These are phyloP conservation scores for Auanema freiburgensis DNA, from an alignment of 2,888 invertebrate genomes.

Conservation along the genomic window DNA sequence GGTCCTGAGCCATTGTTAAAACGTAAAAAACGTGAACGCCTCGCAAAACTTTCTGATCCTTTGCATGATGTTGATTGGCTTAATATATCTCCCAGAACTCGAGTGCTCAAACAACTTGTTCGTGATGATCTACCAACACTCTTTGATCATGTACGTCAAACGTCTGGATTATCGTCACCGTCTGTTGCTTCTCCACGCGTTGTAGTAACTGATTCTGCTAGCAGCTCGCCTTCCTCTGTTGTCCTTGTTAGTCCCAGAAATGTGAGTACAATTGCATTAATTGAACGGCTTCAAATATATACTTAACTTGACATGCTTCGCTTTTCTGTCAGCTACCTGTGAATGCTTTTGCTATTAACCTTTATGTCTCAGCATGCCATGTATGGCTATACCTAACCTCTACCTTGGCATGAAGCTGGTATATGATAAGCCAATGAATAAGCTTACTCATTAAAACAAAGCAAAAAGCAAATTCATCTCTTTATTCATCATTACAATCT, in stretches of 20 bases:
- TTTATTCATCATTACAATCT: neutral
- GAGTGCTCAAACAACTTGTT: conserved; percentile 32
- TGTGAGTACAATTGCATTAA: conserved; percentile 36
- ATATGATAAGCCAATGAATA: no score
- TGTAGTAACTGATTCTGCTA: conserved; percentile 18
- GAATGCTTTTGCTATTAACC: no score
- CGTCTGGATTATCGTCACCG: conserved; percentile 23
- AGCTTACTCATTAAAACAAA: no score
- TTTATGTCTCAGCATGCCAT: neutral
- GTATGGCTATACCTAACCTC: neutral
- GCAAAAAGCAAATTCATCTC: no score
- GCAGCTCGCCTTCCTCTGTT: conserved; percentile 34
- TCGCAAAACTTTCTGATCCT: conserved; percentile 48
- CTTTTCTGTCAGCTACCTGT: neutral
- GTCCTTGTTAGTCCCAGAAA: conserved; percentile 56
- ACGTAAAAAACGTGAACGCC: conserved; percentile 51
- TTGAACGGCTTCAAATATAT: neutral
- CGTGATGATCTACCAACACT: conserved; percentile 48
- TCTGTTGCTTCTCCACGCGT: conserved; percentile 21
- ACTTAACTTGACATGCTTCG: neutral
- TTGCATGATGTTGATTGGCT: conserved; percentile 56
- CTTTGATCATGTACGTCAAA: conserved; percentile 41
- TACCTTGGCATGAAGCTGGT: neutral
- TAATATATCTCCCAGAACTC: conserved; percentile 53
- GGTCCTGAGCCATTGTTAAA: conserved; percentile 52